A percentile compares a stretch with the other conserved stretches of the same genome.
phyloP scores from a whole-genome alignment of 2,888 invertebrate genomes.

The Agrilus cyanescens region DNA sequence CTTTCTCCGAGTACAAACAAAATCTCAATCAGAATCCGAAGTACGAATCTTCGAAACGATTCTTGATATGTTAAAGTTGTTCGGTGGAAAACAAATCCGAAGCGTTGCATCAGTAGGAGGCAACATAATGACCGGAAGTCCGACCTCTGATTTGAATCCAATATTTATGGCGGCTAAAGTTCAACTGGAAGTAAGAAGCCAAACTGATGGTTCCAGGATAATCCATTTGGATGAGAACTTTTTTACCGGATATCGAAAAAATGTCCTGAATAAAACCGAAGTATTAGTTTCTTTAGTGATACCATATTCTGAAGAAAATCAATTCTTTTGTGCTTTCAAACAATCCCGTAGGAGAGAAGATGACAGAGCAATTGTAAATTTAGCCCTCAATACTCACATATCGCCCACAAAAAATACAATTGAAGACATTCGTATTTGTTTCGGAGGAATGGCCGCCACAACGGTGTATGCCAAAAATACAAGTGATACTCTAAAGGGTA shows the following conservation, averaged over 20 bases:
- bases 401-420: constrained; percentile 28
- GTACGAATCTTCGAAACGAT: constrained; percentile 56
- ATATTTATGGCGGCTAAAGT: constrained; percentile 71
- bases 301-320: constrained; percentile 56
- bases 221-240: constrained; percentile 65
- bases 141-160: constrained; percentile 92
- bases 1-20: constrained; percentile 44
- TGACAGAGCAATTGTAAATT: constrained; percentile 92
- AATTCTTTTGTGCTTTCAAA: constrained; percentile 77
- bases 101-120: constrained; percentile 89
- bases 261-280: constrained; percentile 60
- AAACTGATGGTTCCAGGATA: constrained; percentile 40
- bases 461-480: constrained; percentile 64
- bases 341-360: constrained; percentile 87
- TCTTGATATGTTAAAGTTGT: constrained; percentile 81
- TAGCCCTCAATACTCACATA: constrained; percentile 63
- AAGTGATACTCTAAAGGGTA: constrained; percentile 32
- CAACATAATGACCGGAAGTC: constrained; percentile 84
- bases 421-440: constrained; percentile 57
- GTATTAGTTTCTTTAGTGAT: constrained; percentile 68
- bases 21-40: constrained; percentile 39
- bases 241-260: constrained; percentile 78
- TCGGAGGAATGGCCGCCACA: constrained; percentile 87
- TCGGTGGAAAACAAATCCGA: constrained; percentile 89
- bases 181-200: constrained; percentile 50